Conservation (phyloP, 2,888 invertebrate genomes). For the Aporophyla nigra region DNA sequence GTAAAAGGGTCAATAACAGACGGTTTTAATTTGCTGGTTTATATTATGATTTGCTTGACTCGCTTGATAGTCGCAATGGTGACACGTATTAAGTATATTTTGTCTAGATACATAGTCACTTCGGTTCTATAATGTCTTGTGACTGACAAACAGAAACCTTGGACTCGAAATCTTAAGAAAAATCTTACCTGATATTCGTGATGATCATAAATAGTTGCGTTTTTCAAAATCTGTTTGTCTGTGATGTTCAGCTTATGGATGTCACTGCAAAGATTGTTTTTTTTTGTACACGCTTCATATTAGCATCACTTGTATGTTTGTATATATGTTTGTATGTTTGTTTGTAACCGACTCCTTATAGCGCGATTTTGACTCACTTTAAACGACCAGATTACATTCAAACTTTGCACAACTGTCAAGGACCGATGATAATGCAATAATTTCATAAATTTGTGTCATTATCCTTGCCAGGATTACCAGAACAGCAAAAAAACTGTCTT, state of each 20-base stretch:
- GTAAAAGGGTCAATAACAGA: not conserved
- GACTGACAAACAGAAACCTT: not conserved
- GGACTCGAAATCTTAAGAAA: not conserved
- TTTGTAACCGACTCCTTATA: too few species aligned
- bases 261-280: constrained; percentile 60
- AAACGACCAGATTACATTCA: too few species aligned
- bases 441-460: too few species aligned
- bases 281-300: too few species aligned
- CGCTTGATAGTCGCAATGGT: not conserved
- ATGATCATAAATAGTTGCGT: constrained; percentile 40
- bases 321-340: too few species aligned
- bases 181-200: constrained; percentile 58
- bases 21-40: not conserved
- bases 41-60: not conserved
- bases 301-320: too few species aligned
- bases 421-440: too few species aligned
- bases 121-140: not conserved
- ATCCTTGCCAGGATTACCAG: too few species aligned
- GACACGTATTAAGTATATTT: not conserved
- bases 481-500: too few species aligned
- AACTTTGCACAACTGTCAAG: too few species aligned
- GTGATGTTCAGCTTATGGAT: constrained; percentile 65
- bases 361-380: too few species aligned
- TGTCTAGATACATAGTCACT: not conserved
- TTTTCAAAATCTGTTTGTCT: constrained; percentile 66